A percentile compares a stretch with the other conserved stretches of the same genome.
These are phyloP conservation scores for Thereva nobilitata DNA, from an alignment of 2,888 invertebrate species.

Conservation along the genomic window DNA sequence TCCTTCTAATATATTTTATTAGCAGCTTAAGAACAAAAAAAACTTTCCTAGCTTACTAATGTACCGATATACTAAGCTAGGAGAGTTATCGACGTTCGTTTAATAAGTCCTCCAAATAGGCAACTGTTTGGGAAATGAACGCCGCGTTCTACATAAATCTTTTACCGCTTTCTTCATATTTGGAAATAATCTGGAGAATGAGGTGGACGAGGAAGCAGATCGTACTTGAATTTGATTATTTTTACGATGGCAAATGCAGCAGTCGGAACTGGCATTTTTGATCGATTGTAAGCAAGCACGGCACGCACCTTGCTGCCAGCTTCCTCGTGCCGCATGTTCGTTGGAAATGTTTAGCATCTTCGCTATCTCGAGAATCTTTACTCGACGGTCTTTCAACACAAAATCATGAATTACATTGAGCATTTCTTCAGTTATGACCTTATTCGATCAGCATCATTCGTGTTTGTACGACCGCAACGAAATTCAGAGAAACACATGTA, in stretches of 20 bases:
- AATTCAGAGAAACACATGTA: too few relatives aligned
- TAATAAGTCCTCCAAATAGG: not conserved
- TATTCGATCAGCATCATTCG: too few relatives aligned
- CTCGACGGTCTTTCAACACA: too few relatives aligned
- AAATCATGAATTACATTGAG: too few relatives aligned
- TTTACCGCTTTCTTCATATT: not conserved
- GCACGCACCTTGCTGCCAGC: too few relatives aligned
- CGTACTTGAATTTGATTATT: not conserved
- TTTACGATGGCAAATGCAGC: not conserved
- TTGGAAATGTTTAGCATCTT: too few relatives aligned
- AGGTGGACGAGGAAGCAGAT: not conserved
- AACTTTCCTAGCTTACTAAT: not conserved
- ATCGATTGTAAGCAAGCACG: not conserved
- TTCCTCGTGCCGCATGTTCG: too few relatives aligned
- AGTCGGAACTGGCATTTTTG: not conserved
- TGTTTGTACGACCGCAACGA: too few relatives aligned
- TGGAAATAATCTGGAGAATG: not conserved
- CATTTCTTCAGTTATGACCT: too few relatives aligned
- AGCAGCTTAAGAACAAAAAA: too few relatives aligned
- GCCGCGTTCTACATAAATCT: not conserved
- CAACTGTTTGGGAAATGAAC: not conserved
- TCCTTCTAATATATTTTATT: not conserved
- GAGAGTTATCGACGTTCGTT: not conserved
- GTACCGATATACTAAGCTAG: not conserved
- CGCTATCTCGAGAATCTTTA: too few relatives aligned